Percentiles rank a stretch among this genome's conserved stretches.
Conservation (phyloP, 2,113 vertebrate genomes). For the Eurystomus gularis region DNA sequence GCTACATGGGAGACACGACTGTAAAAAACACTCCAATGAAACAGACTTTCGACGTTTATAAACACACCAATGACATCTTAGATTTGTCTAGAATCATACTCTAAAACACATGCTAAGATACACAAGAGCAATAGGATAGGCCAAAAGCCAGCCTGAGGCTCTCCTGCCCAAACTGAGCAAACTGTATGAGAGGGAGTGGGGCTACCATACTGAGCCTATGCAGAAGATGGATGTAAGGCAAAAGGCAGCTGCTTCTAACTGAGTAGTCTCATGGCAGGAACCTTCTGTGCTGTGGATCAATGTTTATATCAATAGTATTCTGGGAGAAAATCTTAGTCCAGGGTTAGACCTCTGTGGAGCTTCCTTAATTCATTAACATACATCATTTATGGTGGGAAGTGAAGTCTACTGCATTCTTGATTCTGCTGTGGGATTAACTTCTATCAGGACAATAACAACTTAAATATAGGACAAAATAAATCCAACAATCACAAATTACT, state of each 20-base stretch:
- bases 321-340: background rate
- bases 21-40: background rate
- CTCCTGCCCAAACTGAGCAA: background rate
- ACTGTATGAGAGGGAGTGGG: background rate
- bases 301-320: background rate
- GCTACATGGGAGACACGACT: fast-evolving
- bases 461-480: background rate
- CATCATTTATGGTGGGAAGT: background rate
- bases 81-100: background rate
- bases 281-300: background rate
- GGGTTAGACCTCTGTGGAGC: background rate
- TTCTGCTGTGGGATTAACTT: background rate
- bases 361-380: background rate
- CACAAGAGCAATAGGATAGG: background rate
- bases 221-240: background rate
- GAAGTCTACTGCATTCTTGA: background rate
- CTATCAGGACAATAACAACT: background rate
- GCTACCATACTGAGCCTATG: background rate
- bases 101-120: background rate
- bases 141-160: background rate
- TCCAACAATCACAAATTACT: background rate
- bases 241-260: background rate
- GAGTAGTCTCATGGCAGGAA: background rate
- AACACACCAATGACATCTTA: too few relatives aligned
- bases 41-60: background rate